Conservation (phyloP, 2,888 invertebrate species). For the Drosophila maculinotata region DNA sequence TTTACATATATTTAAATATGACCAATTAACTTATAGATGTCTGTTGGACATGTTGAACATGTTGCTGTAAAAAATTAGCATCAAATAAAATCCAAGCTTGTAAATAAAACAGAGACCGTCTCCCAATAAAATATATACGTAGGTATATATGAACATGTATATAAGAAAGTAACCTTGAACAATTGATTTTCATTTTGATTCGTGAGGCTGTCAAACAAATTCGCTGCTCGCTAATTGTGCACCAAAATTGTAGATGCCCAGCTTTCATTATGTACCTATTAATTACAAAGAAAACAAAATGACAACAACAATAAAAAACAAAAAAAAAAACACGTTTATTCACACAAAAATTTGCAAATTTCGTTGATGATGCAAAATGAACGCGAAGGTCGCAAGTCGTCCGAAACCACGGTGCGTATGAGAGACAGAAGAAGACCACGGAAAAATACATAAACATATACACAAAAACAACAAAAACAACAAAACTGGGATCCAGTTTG, state of each 20-base stretch:
- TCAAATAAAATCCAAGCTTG: neutral
- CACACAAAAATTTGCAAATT: constrained; percentile 64
- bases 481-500: constrained; percentile 42
- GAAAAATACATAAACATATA: constrained; percentile 9
- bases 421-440: constrained; percentile 37
- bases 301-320: constrained; percentile 17
- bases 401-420: constrained; percentile 38
- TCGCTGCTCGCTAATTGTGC: constrained; percentile 59
- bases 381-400: constrained; percentile 57
- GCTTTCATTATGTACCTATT: constrained; percentile 78
- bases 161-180: constrained; percentile 71
- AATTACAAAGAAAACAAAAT: constrained; percentile 70
- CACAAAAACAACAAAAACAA: constrained; percentile 6
- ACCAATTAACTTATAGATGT: neutral
- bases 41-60: neutral
- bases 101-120: neutral
- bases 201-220: constrained; percentile 30
- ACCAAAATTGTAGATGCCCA: constrained; percentile 61
- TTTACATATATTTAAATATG: neutral
- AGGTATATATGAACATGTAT: neutral
- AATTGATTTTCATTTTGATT: constrained; percentile 82
- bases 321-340: constrained; percentile 41
- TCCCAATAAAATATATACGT: too few species aligned
- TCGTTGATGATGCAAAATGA: constrained; percentile 60
- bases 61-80: constrained; percentile 3